These are phyloP conservation scores for Drosophila ironensis DNA, from an alignment of 1,140 invertebrate genomes.

Conservation along the genomic window DNA sequence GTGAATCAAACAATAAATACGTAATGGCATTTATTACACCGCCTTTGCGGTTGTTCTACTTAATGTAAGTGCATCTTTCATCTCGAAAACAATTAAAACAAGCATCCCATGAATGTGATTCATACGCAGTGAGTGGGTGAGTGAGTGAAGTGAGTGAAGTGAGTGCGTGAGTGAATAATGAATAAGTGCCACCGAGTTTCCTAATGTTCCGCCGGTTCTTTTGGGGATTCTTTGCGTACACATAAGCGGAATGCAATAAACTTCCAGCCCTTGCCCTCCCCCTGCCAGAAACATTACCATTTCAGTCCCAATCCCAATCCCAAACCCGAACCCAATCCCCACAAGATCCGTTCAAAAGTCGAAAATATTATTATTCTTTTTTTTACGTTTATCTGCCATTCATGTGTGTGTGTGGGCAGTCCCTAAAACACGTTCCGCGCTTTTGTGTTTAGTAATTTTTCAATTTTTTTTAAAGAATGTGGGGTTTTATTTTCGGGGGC, in stretches of 20 bases:
- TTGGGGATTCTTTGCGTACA: slow-evolving; percentile 19
- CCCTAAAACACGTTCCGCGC: slow-evolving; percentile 26
- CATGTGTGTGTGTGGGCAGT: no score
- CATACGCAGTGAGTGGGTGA: slow-evolving; percentile 23
- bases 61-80: slow-evolving; percentile 38
- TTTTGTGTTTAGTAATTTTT: slow-evolving; percentile 64
- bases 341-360: no score
- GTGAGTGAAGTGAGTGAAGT: slow-evolving; percentile 30
- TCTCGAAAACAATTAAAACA: slow-evolving; percentile 26
- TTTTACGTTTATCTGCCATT: neutral
- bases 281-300: no score
- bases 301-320: no score
- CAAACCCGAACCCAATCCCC: no score
- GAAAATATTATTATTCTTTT: slow-evolving; percentile 21
- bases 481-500: neutral
- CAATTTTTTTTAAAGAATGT: slow-evolving; percentile 36
- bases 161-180: slow-evolving; percentile 36
- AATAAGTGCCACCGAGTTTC: slow-evolving; percentile 20
- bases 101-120: slow-evolving; percentile 35
- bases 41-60: slow-evolving; percentile 15
- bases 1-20: slow-evolving; percentile 21
- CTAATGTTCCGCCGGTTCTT: neutral
- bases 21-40: neutral
- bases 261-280: slow-evolving; percentile 30
- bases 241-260: slow-evolving; percentile 70